A percentile compares a stretch with the other conserved stretches of the same genome.
These are phyloP conservation scores for Heliconius sara DNA, from an alignment of 2,888 invertebrate genomes.

Conservation along the genomic window DNA sequence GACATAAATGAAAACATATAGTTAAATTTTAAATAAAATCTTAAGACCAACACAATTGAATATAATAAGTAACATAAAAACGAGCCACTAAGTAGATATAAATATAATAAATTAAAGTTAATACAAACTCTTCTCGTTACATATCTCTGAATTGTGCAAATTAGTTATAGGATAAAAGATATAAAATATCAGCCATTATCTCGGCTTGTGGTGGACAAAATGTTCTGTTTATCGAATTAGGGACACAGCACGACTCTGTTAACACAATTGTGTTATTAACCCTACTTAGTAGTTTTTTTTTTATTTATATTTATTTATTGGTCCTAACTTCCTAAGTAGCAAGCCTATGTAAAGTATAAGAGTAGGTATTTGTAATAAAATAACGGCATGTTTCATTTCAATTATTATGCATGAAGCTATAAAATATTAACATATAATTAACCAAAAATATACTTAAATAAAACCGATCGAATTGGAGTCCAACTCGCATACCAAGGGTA, in stretches of 20 bases:
- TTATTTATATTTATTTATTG: too few species aligned
- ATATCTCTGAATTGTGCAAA: slow-evolving; percentile 7
- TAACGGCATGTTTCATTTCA: too few species aligned
- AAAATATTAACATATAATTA: too few species aligned
- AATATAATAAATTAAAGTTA: background rate
- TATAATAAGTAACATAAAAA: background rate
- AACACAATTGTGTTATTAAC: slow-evolving; percentile 5
- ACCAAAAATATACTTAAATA: too few species aligned
- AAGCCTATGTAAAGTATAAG: too few species aligned
- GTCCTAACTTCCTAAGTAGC: too few species aligned
- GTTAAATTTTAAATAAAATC: background rate
- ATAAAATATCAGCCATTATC: slow-evolving; percentile 29
- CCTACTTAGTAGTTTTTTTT: background rate
- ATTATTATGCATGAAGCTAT: too few species aligned
- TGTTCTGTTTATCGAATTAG: slow-evolving; percentile 40
- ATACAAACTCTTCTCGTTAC: background rate
- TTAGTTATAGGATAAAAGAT: slow-evolving; percentile 20
- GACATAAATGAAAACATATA: background rate
- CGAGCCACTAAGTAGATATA: background rate
- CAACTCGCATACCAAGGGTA: too few species aligned
- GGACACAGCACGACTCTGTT: slow-evolving; percentile 29
- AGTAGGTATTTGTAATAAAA: too few species aligned
- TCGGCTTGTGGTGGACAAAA: slow-evolving; percentile 33
- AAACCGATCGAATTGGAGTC: too few species aligned
- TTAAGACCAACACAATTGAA: background rate